A percentile compares a stretch with the other conserved stretches of the same genome.
These are phyloP conservation scores for Hoplodrina ambigua DNA, from an alignment of 2,888 invertebrate genomes.

Conservation along the genomic window DNA sequence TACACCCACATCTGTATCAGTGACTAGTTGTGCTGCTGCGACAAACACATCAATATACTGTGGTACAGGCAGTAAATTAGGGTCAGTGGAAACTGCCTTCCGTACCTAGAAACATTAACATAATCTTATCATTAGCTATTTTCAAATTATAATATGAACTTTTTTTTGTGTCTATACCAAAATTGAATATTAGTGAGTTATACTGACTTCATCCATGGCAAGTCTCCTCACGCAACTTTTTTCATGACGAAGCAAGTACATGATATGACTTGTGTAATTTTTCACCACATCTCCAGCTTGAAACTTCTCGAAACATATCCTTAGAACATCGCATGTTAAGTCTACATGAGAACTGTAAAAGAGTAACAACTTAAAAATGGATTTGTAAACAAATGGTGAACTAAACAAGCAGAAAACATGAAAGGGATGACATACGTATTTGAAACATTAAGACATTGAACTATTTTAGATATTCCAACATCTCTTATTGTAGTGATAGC, in stretches of 20 bases:
- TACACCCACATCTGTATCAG: constrained; percentile 90
- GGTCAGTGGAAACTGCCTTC: constrained; percentile 74
- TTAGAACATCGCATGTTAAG: constrained; percentile 69
- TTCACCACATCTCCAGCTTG: constrained; percentile 90
- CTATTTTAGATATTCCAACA: constrained; percentile 90
- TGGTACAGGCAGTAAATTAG: constrained; percentile 80
- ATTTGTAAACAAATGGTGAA: constrained; percentile 1
- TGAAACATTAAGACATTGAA: constrained; percentile 91
- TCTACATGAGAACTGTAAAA: constrained; percentile 64
- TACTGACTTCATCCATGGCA: constrained; percentile 91
- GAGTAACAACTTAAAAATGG: neutral
- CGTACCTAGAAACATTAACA: constrained; percentile 76
- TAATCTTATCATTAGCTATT: neutral
- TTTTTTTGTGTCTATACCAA: neutral
- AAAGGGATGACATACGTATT: constrained; percentile 73
- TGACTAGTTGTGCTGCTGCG: constrained; percentile 90
- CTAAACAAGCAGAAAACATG: neutral
- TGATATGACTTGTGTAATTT: constrained; percentile 90
- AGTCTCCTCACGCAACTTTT: constrained; percentile 91
- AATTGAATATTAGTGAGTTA: neutral
- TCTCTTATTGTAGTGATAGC: constrained; percentile 72
- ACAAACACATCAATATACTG: constrained; percentile 89
- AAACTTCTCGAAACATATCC: constrained; percentile 89
- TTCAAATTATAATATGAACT: neutral
- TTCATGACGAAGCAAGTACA: constrained; percentile 91